A percentile compares a stretch with the other conserved stretches of the same genome.
Conservation (phyloP, 2,113 vertebrate genomes). For the Pampusana beccarii region DNA sequence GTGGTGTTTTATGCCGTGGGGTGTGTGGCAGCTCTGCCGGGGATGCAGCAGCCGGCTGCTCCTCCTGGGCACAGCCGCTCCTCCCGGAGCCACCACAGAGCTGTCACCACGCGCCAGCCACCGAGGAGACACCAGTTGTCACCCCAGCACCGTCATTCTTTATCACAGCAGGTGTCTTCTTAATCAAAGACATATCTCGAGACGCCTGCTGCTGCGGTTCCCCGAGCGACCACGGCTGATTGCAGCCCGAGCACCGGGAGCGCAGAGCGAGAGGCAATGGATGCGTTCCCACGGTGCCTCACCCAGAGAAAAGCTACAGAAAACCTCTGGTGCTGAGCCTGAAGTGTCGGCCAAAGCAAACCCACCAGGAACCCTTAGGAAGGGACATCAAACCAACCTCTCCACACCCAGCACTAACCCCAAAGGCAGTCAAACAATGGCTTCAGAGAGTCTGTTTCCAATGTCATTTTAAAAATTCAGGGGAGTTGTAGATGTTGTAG, state of each 20-base stretch:
- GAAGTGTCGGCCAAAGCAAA: too few species aligned
- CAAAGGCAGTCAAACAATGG: neutral
- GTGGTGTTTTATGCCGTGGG: fast-evolving
- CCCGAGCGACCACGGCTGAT: neutral
- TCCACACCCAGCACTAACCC: neutral
- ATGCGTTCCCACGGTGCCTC: neutral
- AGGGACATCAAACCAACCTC: fast-evolving
- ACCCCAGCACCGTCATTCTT: neutral
- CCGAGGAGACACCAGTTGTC: neutral
- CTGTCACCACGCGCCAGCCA: neutral
- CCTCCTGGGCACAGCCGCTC: neutral
- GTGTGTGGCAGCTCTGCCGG: neutral
- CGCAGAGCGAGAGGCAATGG: too few species aligned
- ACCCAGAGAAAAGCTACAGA: neutral
- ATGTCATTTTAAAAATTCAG: fast-evolving
- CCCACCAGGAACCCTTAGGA: neutral
- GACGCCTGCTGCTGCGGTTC: neutral
- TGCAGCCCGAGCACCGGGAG: neutral
- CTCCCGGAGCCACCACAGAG: neutral
- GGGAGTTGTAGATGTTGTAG: fast-evolving
- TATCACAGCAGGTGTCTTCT: slow-evolving; percentile 48
- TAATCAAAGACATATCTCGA: slow-evolving; percentile 45
- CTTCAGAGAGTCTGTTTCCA: neutral
- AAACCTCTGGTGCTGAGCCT: neutral
- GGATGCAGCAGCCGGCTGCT: neutral